phyloP scores from a whole-genome alignment of 1,140 invertebrate genomes.

The Sitophilus oryzae region DNA sequence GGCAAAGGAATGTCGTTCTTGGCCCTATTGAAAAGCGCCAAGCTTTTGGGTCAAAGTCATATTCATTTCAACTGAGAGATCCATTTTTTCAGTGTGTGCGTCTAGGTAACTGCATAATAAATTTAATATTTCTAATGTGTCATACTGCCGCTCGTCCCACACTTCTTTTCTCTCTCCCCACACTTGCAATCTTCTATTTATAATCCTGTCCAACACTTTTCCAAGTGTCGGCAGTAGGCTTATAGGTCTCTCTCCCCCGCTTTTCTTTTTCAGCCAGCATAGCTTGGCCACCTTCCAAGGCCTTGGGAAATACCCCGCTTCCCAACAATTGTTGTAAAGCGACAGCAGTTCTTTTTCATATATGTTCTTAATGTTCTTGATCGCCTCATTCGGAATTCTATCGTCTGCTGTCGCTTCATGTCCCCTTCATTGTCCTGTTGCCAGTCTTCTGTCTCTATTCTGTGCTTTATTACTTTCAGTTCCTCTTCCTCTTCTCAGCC shows the following conservation, averaged over 20 bases:
- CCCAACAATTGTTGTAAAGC: not conserved
- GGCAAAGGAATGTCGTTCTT: no score
- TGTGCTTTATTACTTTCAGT: not conserved
- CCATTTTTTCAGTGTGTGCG: no score
- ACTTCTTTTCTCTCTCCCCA: not conserved
- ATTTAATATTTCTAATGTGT: no score
- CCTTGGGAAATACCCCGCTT: not conserved
- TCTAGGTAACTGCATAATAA: no score
- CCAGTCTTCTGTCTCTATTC: not conserved
- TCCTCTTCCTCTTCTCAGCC: not conserved
- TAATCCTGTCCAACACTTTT: conserved; percentile 2
- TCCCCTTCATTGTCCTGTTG: not conserved
- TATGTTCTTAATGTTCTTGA: no score
- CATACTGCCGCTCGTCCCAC: conserved; percentile 10
- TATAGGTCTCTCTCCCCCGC: conserved; percentile 8
- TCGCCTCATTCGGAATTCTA: conserved; percentile 11
- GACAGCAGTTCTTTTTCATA: not conserved
- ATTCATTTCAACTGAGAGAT: no score
- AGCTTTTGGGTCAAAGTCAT: no score
- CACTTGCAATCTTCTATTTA: conserved; percentile 4
- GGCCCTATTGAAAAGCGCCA: no score
- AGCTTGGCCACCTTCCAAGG: no score
- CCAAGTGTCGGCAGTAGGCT: not conserved
- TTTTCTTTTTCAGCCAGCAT: conserved; percentile 1
- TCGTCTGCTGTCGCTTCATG: conserved; percentile 1